A percentile compares a stretch with the other conserved stretches of the same genome.
Evolutionary conservation across 2,113 vertebrate genomes (phyloP).

Genomic region (Progne subis): DNA sequence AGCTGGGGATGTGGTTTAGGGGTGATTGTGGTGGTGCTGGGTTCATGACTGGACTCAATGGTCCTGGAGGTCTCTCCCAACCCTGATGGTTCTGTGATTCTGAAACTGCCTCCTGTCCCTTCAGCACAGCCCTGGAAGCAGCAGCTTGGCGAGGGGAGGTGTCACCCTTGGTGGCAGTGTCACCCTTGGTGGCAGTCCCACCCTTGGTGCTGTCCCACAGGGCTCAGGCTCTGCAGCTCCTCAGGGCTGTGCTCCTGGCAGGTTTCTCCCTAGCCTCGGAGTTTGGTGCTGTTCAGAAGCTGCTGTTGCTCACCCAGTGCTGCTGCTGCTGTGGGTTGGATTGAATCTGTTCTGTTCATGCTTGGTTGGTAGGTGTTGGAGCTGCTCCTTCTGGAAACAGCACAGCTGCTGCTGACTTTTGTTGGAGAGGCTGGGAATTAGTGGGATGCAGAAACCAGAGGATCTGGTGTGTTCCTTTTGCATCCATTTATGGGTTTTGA

Average conservation of each 20-base stretch:
- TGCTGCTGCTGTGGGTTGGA: background rate
- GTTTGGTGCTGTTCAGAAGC: background rate
- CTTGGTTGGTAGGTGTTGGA: background rate
- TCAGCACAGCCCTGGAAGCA: background rate
- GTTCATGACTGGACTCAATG: rapidly evolving
- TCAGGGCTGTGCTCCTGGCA: background rate
- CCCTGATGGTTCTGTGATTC: background rate
- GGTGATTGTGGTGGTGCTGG: background rate
- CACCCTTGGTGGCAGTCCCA: background rate
- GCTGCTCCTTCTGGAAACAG: background rate
- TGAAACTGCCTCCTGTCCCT: background rate
- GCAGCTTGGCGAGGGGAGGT: background rate
- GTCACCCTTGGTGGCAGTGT: background rate
- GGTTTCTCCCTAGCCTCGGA: background rate
- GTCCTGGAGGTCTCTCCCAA: background rate
- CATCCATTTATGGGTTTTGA: rapidly evolving
- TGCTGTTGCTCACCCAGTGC: background rate
- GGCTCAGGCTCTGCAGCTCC: background rate
- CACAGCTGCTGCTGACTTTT: background rate
- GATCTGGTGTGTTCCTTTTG: background rate
- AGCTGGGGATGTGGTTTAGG: background rate
- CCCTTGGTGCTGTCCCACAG: background rate
- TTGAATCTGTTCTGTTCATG: background rate
- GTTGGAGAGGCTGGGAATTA: background rate
- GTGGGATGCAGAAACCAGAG: background rate